Evolutionary conservation across 2,888 invertebrate species (phyloP).

Genomic region (Protodeltote pygarga): DNA sequence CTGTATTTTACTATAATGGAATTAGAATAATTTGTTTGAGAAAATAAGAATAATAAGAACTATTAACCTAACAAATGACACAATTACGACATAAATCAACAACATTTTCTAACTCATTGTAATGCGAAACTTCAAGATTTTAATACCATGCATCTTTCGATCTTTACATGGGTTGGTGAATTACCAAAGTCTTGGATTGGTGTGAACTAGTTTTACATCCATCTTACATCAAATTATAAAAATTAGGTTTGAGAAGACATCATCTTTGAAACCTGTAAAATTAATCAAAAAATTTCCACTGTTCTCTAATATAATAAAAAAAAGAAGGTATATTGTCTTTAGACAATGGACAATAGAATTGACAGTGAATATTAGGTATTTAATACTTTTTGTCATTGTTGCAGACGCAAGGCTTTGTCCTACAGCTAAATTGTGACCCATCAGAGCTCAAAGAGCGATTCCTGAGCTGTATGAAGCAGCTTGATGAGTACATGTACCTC

Average conservation of each 20-base stretch:
- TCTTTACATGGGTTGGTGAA: too few relatives aligned
- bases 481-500: conserved; percentile 78
- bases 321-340: neutral
- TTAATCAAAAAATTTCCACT: too few relatives aligned
- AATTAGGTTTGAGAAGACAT: too few relatives aligned
- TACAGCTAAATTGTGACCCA: conserved; percentile 75
- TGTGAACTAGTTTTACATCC: too few relatives aligned
- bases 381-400: conserved; percentile 26
- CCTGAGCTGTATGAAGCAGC: conserved; percentile 71
- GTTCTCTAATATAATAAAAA: neutral
- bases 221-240: too few relatives aligned
- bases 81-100: too few relatives aligned
- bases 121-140: too few relatives aligned
- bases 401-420: conserved; percentile 69
- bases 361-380: neutral
- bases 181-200: too few relatives aligned
- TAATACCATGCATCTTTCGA: too few relatives aligned
- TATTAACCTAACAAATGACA: neutral
- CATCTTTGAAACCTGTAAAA: too few relatives aligned
- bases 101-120: too few relatives aligned
- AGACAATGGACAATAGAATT: neutral
- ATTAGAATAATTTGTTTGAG: neutral
- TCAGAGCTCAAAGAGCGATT: conserved; percentile 73
- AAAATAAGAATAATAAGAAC: neutral
- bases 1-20: neutral